phyloP scores from a whole-genome alignment of 2,888 invertebrate species.

The Drosophila putrida region DNA sequence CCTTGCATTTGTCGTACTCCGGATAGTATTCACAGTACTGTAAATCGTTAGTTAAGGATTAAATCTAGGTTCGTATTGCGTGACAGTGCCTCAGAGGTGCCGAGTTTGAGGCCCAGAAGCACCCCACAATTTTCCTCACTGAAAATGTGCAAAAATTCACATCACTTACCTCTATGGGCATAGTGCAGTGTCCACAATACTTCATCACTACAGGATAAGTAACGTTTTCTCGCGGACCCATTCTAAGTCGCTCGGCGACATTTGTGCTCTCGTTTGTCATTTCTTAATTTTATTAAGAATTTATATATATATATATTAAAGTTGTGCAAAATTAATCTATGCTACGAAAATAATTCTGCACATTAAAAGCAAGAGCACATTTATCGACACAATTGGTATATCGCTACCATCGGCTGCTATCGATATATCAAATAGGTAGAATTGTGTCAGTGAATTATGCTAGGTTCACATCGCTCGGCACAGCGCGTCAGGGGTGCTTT shows the following conservation, averaged over 20 bases:
- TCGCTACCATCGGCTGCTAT: background rate
- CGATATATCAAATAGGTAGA: background rate
- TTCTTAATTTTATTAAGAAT: constrained; percentile 33
- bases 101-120: no score
- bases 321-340: constrained; percentile 27
- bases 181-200: constrained; percentile 97
- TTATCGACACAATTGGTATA: constrained; percentile 32
- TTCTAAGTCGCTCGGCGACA: constrained; percentile 86
- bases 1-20: constrained; percentile 98
- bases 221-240: constrained; percentile 90
- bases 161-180: constrained; percentile 93
- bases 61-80: no score
- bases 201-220: constrained; percentile 93
- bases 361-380: constrained; percentile 15
- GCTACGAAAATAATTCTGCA: constrained; percentile 18
- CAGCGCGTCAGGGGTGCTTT: no score
- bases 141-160: background rate
- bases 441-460: no score
- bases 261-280: constrained; percentile 88
- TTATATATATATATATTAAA: background rate
- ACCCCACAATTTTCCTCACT: background rate
- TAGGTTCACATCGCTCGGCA: no score
- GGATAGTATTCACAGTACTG: constrained; percentile 99
- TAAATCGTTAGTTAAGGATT: constrained; percentile 33
- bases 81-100: no score